Evolutionary conservation across 2,888 invertebrate genomes (phyloP).

Genomic region (Lomographa bimaculata): DNA sequence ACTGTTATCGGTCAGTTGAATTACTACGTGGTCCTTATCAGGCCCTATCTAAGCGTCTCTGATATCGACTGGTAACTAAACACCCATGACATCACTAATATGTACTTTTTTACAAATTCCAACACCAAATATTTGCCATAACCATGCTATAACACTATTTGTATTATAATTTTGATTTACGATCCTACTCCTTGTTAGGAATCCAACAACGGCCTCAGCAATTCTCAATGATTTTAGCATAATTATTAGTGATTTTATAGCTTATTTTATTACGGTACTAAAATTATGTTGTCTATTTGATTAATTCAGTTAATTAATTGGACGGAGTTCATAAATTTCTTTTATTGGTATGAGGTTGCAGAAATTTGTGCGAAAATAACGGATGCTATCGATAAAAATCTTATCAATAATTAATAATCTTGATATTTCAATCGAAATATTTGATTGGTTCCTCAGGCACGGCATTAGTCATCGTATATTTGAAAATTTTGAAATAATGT

Average conservation of each 20-base stretch:
- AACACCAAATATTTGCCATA: constrained; percentile 29
- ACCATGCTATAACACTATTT: constrained; percentile 6
- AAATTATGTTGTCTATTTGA: constrained; percentile 30
- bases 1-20: constrained; percentile 46
- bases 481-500: too few relatives aligned
- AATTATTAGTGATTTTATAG: constrained; percentile 28
- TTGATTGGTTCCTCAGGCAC: too few relatives aligned
- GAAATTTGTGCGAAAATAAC: constrained; percentile 34
- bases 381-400: too few relatives aligned
- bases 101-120: constrained; percentile 16
- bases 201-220: constrained; percentile 6
- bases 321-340: constrained; percentile 21
- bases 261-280: constrained; percentile 23
- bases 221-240: constrained; percentile 16
- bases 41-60: constrained; percentile 22
- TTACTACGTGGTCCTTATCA: constrained; percentile 38
- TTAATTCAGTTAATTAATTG: constrained; percentile 29
- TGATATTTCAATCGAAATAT: too few relatives aligned
- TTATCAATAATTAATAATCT: too few relatives aligned
- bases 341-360: constrained; percentile 15
- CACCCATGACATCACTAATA: constrained; percentile 42
- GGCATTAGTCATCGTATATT: too few relatives aligned
- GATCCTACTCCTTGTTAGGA: constrained; percentile 19
- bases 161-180: constrained; percentile 23
- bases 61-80: constrained; percentile 15